These are phyloP conservation scores for Montipora capitata DNA, from an alignment of 92 coral and sea anemone species.

Conservation along the genomic window DNA sequence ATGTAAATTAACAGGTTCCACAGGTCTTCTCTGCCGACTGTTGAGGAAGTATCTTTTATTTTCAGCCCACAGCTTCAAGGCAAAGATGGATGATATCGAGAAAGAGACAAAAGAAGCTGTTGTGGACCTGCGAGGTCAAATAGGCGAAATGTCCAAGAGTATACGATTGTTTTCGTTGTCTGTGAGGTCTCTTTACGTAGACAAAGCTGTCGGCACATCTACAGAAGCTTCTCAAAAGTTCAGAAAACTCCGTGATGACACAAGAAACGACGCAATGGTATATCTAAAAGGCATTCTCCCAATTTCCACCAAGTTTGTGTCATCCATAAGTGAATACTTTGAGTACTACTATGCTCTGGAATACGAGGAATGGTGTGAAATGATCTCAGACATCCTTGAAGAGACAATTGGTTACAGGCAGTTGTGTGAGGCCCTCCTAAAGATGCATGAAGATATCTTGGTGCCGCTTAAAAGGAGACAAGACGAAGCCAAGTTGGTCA, in stretches of 20 bases:
- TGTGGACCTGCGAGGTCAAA: conserved; percentile 13
- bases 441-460: no score
- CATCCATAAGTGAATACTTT: conserved; percentile 18
- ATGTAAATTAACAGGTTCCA: not conserved
- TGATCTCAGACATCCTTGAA: no score
- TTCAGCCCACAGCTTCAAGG: not conserved
- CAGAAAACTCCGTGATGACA: no score
- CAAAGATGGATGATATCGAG: not conserved
- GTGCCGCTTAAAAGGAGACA: no score
- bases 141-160: conserved; percentile 45
- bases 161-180: conserved; percentile 57
- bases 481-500: no score
- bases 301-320: conserved; percentile 59
- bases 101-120: not conserved
- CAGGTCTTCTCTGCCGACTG: not conserved
- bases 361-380: no score
- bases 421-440: no score
- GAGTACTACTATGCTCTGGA: no score
- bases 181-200: conserved; percentile 54
- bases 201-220: not conserved
- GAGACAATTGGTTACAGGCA: no score
- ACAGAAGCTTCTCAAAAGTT: not conserved
- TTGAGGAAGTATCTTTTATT: not conserved
- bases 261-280: conserved; percentile 19
- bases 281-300: conserved; percentile 63